Conservation (phyloP, 2,113 vertebrate genomes). For the Labrus mixtus region DNA sequence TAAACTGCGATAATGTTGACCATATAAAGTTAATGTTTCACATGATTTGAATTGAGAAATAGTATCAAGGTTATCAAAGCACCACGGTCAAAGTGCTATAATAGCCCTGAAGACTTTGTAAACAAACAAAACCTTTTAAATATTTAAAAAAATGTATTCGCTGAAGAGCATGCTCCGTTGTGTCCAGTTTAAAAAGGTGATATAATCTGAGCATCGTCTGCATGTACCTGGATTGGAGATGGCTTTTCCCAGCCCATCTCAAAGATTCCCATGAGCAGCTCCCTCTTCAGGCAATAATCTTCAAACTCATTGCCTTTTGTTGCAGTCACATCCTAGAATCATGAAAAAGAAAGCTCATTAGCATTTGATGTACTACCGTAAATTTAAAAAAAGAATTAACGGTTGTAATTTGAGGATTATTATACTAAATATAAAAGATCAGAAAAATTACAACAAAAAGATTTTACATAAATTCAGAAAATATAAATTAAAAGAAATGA, state of each 20-base stretch:
- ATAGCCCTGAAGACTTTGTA: too few species aligned
- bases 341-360: neutral
- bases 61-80: too few species aligned
- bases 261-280: conserved; percentile 99
- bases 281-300: conserved; percentile 99
- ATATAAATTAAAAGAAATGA: neutral
- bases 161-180: neutral
- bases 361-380: too few species aligned
- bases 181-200: neutral
- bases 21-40: too few species aligned
- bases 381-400: too few species aligned
- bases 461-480: neutral
- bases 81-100: too few species aligned
- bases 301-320: conserved; percentile 99
- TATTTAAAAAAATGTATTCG: neutral
- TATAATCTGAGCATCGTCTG: neutral
- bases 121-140: too few species aligned
- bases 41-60: too few species aligned
- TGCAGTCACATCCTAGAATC: conserved; percentile 94
- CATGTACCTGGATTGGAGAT: conserved; percentile 96
- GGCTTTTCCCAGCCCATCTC: conserved; percentile 99
- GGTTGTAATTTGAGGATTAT: neutral
- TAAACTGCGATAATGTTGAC: too few species aligned
- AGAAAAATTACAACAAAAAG: too few species aligned
- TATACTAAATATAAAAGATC: neutral